A percentile compares a stretch with the other conserved stretches of the same genome.
phyloP scores from a whole-genome alignment of 2,888 invertebrate genomes.

The Himalopsyche japonica region DNA sequence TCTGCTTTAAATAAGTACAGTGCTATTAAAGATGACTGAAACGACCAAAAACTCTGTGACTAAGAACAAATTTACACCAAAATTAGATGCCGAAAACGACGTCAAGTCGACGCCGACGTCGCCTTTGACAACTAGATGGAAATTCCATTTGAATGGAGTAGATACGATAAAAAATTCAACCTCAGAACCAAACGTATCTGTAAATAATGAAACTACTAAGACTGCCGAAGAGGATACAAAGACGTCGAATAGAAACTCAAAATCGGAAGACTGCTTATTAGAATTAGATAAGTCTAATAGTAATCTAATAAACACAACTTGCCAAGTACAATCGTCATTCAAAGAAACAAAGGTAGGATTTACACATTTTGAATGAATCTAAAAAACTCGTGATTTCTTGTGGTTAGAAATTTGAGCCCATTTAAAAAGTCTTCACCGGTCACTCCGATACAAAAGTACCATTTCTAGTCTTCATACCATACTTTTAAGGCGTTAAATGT shows the following conservation, averaged over 20 bases:
- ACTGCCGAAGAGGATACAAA: slow-evolving; percentile 28
- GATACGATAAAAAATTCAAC: slow-evolving; percentile 39
- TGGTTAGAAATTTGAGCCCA: too few relatives aligned
- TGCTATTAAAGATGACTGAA: slow-evolving; percentile 29
- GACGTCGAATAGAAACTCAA: slow-evolving; percentile 36
- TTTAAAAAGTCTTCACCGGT: too few relatives aligned
- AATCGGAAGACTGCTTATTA: slow-evolving; percentile 41
- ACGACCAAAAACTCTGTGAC: slow-evolving; percentile 17
- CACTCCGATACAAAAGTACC: too few relatives aligned
- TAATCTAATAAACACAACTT: slow-evolving; percentile 18
- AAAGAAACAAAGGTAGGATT: slow-evolving; percentile 4
- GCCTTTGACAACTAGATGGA: slow-evolving; percentile 31
- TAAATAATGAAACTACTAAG: slow-evolving; percentile 31
- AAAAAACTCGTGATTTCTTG: too few relatives aligned
- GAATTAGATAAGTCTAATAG: slow-evolving; percentile 37
- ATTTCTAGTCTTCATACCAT: too few relatives aligned
- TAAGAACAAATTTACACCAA: slow-evolving; percentile 26
- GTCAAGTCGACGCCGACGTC: slow-evolving; percentile 38
- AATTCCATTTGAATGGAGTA: slow-evolving; percentile 27
- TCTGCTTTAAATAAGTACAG: slow-evolving; percentile 1
- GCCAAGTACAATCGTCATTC: slow-evolving; percentile 7
- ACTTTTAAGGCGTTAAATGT: too few relatives aligned
- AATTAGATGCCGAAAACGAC: slow-evolving; percentile 26
- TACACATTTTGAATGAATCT: not conserved
- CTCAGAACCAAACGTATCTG: slow-evolving; percentile 38